phyloP scores from a whole-genome alignment of 2,888 invertebrate genomes.

The Trachelus stipa region DNA sequence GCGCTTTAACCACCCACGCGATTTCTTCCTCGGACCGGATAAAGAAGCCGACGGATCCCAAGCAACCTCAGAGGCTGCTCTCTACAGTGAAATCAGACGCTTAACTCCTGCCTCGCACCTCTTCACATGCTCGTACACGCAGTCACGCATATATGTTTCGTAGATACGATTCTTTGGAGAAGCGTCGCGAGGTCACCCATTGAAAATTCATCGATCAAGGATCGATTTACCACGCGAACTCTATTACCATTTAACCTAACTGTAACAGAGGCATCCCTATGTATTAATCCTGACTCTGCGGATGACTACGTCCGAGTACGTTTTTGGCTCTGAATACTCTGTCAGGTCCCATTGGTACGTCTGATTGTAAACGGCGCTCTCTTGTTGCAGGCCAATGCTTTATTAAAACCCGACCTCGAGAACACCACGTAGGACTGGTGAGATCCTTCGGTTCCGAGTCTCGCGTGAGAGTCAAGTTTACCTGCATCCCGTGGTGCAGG shows the following conservation, averaged over 20 bases:
- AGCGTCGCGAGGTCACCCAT: background rate
- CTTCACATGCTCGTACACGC: background rate
- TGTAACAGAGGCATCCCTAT: background rate
- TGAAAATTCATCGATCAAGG: background rate
- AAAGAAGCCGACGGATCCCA: background rate
- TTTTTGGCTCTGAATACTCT: background rate
- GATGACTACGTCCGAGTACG: background rate
- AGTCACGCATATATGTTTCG: background rate
- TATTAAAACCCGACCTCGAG: slow-evolving; percentile 1
- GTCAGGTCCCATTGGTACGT: background rate
- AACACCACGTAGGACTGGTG: background rate
- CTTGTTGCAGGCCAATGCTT: background rate
- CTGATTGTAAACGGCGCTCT: background rate
- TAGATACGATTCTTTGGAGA: background rate
- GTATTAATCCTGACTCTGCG: background rate
- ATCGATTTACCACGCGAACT: background rate
- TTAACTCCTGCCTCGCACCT: background rate
- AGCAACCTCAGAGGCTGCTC: background rate
- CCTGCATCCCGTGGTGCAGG: slow-evolving; percentile 25
- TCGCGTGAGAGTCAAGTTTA: slow-evolving; percentile 22
- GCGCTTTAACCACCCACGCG: slow-evolving; percentile 25
- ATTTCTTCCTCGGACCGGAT: slow-evolving; percentile 2
- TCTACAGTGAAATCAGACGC: background rate
- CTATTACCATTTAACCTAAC: background rate
- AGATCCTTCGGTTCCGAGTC: slow-evolving; percentile 10